Conservation (phyloP, 1,140 invertebrate genomes). For the Drosophila teissieri region DNA sequence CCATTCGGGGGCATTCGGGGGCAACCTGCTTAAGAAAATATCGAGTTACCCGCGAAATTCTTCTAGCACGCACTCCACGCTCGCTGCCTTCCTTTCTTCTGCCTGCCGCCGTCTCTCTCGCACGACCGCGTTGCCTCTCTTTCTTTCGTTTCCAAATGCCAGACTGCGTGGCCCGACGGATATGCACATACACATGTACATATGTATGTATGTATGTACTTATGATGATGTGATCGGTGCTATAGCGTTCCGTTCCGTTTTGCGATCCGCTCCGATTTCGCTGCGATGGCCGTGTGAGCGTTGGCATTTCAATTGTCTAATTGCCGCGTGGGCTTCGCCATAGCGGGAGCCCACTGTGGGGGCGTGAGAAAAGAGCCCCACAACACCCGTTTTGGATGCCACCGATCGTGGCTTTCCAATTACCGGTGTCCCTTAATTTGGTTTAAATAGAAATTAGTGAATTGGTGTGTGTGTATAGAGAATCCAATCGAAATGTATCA, state of each 20-base stretch:
- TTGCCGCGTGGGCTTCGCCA: conserved; percentile 39
- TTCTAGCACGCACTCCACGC: conserved; percentile 47
- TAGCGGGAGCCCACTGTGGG: conserved; percentile 1
- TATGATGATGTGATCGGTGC: no score
- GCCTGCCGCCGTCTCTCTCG: background rate
- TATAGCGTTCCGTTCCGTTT: background rate
- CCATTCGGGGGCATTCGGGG: background rate
- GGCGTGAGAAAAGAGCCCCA: conserved; percentile 55
- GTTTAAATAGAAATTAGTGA: background rate
- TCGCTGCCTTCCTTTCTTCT: background rate
- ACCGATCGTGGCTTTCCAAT: conserved; percentile 10
- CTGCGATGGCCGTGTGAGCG: conserved; percentile 17
- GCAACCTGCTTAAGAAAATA: conserved; percentile 63
- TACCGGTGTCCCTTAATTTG: background rate
- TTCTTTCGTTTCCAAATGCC: conserved; percentile 6
- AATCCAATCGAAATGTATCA: no score
- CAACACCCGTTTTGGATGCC: conserved; percentile 10
- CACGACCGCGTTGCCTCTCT: background rate
- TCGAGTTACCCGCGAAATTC: conserved; percentile 66
- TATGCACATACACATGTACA: no score
- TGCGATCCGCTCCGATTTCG: conserved; percentile 17
- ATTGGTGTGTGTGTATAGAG: no score
- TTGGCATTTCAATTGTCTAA: conserved; percentile 71
- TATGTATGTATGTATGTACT: no score
- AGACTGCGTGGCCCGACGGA: conserved; percentile 49